A percentile compares a stretch with the other conserved stretches of the same genome.
Conservation (phyloP, 2,888 invertebrate species). For the Ichneumoninae sp. region DNA sequence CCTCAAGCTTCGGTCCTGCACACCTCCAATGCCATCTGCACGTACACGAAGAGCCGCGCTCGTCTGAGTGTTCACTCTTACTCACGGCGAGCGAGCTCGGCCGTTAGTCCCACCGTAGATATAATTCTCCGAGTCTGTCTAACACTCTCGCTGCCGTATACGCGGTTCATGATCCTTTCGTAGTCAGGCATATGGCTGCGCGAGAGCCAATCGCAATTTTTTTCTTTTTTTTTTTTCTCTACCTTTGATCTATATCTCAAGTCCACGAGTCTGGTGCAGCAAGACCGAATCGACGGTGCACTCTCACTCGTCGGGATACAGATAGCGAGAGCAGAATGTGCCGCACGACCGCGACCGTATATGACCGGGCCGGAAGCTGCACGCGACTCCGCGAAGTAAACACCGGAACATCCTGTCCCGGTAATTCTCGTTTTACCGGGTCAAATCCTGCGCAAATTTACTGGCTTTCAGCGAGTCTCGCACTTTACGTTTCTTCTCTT, state of each 20-base stretch:
- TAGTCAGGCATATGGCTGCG: background rate
- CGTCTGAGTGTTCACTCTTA: conserved; percentile 45
- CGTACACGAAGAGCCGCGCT: conserved; percentile 27
- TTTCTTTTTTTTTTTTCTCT: conserved; percentile 2
- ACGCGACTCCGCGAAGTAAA: conserved; percentile 39
- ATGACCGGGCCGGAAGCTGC: conserved; percentile 34
- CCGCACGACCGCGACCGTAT: conserved; percentile 10
- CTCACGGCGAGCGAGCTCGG: conserved; percentile 43
- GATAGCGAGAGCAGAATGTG: background rate
- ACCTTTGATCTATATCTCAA: background rate
- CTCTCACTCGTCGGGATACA: conserved; percentile 17
- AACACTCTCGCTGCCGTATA: conserved; percentile 26
- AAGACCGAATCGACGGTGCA: conserved; percentile 8
- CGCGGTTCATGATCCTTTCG: conserved; percentile 14
- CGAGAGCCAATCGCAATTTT: conserved; percentile 3
- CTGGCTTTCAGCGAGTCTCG: background rate
- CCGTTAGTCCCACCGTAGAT: conserved; percentile 20
- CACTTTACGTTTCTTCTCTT: background rate
- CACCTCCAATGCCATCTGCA: conserved; percentile 16
- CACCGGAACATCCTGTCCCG: conserved; percentile 51
- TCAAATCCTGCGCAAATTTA: conserved; percentile 9
- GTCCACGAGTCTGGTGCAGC: background rate
- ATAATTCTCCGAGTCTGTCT: conserved; percentile 27
- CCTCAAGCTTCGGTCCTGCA: conserved; percentile 46
- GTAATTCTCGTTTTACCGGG: conserved; percentile 43